A percentile compares a stretch with the other conserved stretches of the same genome.
These are phyloP conservation scores for Lepidocolaptes lacrymiger DNA, from an alignment of 2,797 vertebrate species.

Conservation along the genomic window DNA sequence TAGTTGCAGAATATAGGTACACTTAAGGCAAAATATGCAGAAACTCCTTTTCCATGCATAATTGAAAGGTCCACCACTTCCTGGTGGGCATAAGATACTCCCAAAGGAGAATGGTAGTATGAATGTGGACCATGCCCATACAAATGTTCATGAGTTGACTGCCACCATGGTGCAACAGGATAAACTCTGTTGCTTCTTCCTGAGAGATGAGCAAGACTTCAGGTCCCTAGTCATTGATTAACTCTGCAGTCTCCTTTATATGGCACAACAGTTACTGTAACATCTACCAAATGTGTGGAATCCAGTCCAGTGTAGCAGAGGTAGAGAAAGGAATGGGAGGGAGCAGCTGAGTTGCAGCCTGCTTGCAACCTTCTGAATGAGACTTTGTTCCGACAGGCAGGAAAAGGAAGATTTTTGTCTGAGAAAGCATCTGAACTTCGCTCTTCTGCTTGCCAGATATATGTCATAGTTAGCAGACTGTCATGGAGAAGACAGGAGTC, in stretches of 20 bases:
- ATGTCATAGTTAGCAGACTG: background rate
- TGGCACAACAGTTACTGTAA: background rate
- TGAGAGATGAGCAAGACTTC: background rate
- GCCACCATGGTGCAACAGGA: background rate
- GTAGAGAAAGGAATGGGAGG: background rate
- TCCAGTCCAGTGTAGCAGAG: background rate
- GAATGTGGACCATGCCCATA: background rate
- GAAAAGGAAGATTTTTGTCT: background rate
- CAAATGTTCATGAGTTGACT: background rate
- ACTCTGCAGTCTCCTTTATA: background rate
- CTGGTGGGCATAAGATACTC: background rate
- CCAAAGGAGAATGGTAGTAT: background rate
- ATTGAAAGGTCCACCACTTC: background rate
- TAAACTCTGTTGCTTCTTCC: background rate
- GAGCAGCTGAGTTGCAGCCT: background rate
- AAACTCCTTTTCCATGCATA: fast-evolving
- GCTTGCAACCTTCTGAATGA: background rate
- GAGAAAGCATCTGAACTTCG: background rate
- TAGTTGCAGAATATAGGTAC: background rate
- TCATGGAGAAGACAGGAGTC: background rate
- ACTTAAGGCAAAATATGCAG: background rate
- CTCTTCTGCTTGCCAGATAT: background rate
- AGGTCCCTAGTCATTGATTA: background rate
- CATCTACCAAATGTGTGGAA: background rate
- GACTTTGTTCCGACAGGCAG: fast-evolving